Evolutionary conservation across 2,797 vertebrate species (phyloP).

Genomic region (Bradypodion pumilum): DNA sequence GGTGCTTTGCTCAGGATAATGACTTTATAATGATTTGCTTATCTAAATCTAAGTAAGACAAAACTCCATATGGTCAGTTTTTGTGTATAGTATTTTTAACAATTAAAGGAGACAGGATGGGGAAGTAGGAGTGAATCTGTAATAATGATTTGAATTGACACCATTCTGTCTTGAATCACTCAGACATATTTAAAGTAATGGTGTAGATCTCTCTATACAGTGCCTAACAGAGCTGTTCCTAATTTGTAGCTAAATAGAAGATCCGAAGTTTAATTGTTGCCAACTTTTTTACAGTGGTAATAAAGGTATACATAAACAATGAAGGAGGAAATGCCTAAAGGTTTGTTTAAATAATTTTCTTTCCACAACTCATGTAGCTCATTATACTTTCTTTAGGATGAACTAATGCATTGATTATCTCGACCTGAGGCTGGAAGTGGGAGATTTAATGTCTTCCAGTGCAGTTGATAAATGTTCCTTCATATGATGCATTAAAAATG

Average conservation of each 20-base stretch:
- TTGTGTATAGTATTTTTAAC: neutral
- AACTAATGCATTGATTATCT: slow-evolving; percentile 35
- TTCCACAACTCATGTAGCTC: slow-evolving; percentile 38
- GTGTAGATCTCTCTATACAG: neutral
- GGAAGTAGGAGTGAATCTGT: slow-evolving; percentile 11
- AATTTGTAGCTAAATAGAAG: neutral
- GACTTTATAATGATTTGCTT: neutral
- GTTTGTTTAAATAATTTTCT: slow-evolving; percentile 52
- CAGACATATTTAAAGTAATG: neutral
- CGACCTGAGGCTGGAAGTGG: neutral
- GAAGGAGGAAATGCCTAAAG: slow-evolving; percentile 21
- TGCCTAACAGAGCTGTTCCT: slow-evolving; percentile 32
- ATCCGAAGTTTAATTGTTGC: neutral
- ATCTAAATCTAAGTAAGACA: neutral
- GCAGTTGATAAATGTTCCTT: slow-evolving; percentile 2
- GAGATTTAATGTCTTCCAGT: neutral
- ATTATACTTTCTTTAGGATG: slow-evolving; percentile 46
- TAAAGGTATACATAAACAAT: slow-evolving; percentile 57
- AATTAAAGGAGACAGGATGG: neutral
- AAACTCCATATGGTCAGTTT: neutral
- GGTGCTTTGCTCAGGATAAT: neutral
- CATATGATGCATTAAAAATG: neutral
- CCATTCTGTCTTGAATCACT: neutral
- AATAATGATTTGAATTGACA: slow-evolving; percentile 24
- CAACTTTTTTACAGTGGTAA: slow-evolving; percentile 28